Conservation (phyloP, 2,888 invertebrate genomes). For the Frankliniella intonsa region DNA sequence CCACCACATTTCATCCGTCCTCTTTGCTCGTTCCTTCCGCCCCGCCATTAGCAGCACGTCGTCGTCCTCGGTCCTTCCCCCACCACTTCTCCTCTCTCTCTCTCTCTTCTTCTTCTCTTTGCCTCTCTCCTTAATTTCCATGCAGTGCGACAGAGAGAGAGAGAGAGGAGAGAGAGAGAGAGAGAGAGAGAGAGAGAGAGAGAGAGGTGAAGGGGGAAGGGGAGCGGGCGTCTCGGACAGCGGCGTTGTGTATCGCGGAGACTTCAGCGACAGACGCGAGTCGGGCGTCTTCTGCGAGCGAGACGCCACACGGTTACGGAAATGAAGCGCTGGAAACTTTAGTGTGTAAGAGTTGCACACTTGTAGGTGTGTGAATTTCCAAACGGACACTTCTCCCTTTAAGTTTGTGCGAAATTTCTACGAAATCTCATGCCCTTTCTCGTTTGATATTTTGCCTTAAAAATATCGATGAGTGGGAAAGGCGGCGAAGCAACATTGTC, state of each 20-base stretch:
- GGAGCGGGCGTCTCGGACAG: not conserved
- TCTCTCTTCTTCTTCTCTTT: not conserved
- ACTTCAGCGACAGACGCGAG: not conserved
- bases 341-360: too few relatives aligned
- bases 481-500: too few relatives aligned
- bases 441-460: not conserved
- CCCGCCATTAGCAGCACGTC: too few relatives aligned
- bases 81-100: too few relatives aligned
- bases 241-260: not conserved
- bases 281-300: not conserved
- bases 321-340: too few relatives aligned
- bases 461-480: not conserved
- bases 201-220: not conserved
- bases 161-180: conserved; percentile 1
- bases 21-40: too few relatives aligned
- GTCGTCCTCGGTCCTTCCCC: too few relatives aligned
- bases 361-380: not conserved
- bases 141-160: not conserved
- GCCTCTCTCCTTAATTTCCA: not conserved
- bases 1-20: too few relatives aligned
- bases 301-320: too few relatives aligned
- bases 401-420: too few relatives aligned
- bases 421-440: too few relatives aligned
- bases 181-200: conserved; percentile 1
- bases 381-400: too few relatives aligned